Conservation (phyloP, 2,113 vertebrate genomes). For the Calyptommatus sinebrachiatus region DNA sequence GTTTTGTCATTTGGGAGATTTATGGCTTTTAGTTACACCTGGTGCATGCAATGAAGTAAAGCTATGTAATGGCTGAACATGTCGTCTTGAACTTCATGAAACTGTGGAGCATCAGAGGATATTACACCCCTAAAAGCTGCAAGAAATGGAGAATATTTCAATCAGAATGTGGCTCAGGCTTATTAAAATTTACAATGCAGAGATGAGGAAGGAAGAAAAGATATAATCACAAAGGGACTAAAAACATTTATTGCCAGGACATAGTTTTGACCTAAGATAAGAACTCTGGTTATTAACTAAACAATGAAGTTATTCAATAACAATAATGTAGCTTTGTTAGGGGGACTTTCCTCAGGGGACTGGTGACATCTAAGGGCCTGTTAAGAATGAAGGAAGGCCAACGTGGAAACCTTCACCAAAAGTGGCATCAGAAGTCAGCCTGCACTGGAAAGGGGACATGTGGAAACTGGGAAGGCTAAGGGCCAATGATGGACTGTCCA, state of each 20-base stretch:
- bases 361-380: too few species aligned
- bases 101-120: constrained; percentile 36
- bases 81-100: constrained; percentile 46
- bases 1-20: constrained; percentile 69
- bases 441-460: neutral
- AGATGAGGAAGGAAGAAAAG: neutral
- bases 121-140: constrained; percentile 40
- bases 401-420: too few species aligned
- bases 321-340: neutral
- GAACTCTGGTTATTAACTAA: neutral
- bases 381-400: too few species aligned
- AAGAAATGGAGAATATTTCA: constrained; percentile 36
- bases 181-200: constrained; percentile 19
- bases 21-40: constrained; percentile 51
- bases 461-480: neutral
- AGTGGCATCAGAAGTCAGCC: too few species aligned
- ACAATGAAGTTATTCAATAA: neutral
- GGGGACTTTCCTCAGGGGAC: too few species aligned
- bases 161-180: constrained; percentile 8
- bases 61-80: constrained; percentile 43
- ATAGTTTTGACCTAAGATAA: neutral
- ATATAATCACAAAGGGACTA: neutral
- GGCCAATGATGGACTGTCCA: neutral
- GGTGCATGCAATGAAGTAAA: constrained; percentile 53
- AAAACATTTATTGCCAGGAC: neutral